Evolutionary conservation across 2,797 vertebrate genomes (phyloP), one percentile per base, ranked within the genome.

Genomic region (Myiotriccus ornatus): DNA sequence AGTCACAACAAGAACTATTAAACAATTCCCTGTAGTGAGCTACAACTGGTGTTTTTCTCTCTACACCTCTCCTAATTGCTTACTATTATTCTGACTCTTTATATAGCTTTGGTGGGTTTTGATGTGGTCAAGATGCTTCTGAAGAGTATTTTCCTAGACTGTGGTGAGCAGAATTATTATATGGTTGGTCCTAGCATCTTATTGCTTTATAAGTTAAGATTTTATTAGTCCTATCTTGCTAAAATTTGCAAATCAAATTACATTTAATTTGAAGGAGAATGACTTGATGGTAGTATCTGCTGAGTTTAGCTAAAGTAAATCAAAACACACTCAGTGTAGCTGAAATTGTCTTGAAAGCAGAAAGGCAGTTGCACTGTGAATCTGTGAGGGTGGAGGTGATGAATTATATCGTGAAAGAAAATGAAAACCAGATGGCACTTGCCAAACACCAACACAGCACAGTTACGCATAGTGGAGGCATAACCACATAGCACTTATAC

Each of bases 401-500:
- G 88, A 96, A 94, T 95, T 92, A 80, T 39, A 32, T 71, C 64
- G 90, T 80, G 94, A 94, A 95, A 37, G 79, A 92, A 94, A 96
- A 96, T 60, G 85, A 91, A 92, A 94, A 97, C 95, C 98, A 98
- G 97, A 97, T 98, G 97, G 97, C 64, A 34, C 90, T 96, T 97
- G 97, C 97, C 97, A 96, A 96, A 91, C 87, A 78, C 69, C 95
- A 94, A 92, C 79, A 47, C 57, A 37, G 86, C 14, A 56, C 55
- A 84, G 60, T 84, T 87, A 44, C 70, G 87, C 67, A 25, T 2
- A 78, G 77, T 30, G 67, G 85, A 96, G 95, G 89, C 95, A 86
- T 56, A 95, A 84, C 91, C 91, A 78, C 76, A 55, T 6, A 75
- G 84, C 44, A 90, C 84, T 35, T 89, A 60, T 15, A 60, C 89